These are phyloP conservation scores for Corythornis cristatus DNA, from an alignment of 2,113 vertebrate species.

Conservation along the genomic window DNA sequence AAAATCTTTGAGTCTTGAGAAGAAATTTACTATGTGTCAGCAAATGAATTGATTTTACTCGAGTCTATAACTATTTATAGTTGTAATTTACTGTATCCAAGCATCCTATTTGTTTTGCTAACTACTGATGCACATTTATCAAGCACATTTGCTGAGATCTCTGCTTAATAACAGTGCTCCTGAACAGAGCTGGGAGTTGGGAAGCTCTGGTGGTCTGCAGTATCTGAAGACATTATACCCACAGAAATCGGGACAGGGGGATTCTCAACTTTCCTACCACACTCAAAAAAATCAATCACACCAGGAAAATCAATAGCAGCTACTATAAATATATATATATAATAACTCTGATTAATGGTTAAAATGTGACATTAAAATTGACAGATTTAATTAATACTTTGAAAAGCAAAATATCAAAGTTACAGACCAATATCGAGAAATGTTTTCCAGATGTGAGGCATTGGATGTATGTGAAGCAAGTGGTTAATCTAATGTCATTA, in stretches of 20 bases:
- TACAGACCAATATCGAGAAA: neutral
- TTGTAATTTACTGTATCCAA: neutral
- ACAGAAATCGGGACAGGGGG: neutral
- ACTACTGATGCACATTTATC: neutral
- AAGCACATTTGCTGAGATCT: neutral
- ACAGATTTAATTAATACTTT: neutral
- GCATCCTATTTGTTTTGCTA: slow-evolving; percentile 1
- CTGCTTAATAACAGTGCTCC: neutral
- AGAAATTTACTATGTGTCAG: slow-evolving; percentile 33
- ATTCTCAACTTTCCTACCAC: neutral
- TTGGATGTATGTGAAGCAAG: neutral
- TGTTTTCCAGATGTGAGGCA: neutral
- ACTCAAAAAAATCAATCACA: neutral
- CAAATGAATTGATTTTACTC: neutral
- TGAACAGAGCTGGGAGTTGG: neutral
- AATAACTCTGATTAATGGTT: neutral
- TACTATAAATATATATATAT: neutral
- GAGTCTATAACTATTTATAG: neutral
- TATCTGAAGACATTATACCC: neutral
- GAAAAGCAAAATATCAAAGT: neutral
- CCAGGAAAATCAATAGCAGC: neutral
- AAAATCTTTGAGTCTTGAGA: neutral
- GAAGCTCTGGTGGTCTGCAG: neutral
- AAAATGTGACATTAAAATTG: neutral
- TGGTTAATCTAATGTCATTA: neutral